Conservation (phyloP, 2,888 invertebrate genomes). For the Cerceris ruficornis region DNA sequence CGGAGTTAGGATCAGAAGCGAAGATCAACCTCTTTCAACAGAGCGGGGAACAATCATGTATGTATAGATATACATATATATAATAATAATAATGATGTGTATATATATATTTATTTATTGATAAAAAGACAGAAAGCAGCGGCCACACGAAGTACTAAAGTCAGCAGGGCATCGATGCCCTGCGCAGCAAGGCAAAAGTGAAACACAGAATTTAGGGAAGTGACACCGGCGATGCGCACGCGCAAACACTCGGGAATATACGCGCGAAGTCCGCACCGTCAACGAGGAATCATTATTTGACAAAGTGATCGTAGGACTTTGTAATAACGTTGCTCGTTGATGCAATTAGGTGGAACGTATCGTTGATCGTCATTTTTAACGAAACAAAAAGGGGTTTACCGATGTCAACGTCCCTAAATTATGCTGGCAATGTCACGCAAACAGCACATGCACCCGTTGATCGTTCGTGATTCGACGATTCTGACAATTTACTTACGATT, state of each 20-base stretch:
- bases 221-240: conserved; percentile 40
- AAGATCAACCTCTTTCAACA: conserved; percentile 41
- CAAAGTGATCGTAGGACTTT: background rate
- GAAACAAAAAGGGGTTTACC: conserved; percentile 9
- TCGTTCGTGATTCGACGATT: conserved; percentile 12
- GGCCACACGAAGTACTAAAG: conserved; percentile 64
- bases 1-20: background rate
- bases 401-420: conserved; percentile 50
- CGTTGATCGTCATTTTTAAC: background rate
- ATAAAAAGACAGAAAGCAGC: conserved; percentile 68
- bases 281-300: background rate
- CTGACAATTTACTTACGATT: conserved; percentile 13
- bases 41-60: conserved; percentile 41
- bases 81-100: conserved; percentile 3
- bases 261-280: background rate
- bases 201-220: conserved; percentile 54
- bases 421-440: conserved; percentile 64
- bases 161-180: conserved; percentile 63
- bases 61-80: conserved; percentile 17
- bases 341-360: background rate
- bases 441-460: conserved; percentile 77
- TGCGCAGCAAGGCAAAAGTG: conserved; percentile 61
- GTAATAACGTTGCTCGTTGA: background rate
- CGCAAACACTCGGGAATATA: background rate
- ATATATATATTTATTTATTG: conserved; percentile 48